A percentile compares a stretch with the other conserved stretches of the same genome.
Conservation (phyloP, 1,140 invertebrate species). For the Cataglyphis hispanica region DNA sequence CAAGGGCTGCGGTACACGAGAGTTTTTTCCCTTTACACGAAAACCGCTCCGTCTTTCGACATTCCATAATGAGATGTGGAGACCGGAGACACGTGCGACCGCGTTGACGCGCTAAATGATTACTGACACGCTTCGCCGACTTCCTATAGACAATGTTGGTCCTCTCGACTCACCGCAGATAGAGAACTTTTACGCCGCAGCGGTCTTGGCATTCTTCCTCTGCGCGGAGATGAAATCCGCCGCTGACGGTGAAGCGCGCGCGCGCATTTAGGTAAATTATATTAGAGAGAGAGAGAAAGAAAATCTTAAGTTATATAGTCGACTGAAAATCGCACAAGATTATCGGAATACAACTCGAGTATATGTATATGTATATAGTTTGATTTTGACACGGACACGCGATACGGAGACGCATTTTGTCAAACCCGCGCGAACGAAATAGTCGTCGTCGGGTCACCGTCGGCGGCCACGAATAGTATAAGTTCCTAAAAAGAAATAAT, state of each 20-base stretch:
- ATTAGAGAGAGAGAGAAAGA: neutral
- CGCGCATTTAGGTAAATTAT: constrained; percentile 48
- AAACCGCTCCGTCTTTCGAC: constrained; percentile 34
- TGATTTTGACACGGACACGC: constrained; percentile 54
- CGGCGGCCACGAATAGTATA: constrained; percentile 80
- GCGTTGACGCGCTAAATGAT: neutral
- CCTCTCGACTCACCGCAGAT: constrained; percentile 26
- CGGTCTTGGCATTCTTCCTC: constrained; percentile 24
- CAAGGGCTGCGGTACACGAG: neutral
- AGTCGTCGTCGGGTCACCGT: constrained; percentile 54
- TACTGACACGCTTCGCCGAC: constrained; percentile 21
- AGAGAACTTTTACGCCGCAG: constrained; percentile 36
- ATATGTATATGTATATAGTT: constrained; percentile 41
- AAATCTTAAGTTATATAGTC: constrained; percentile 56
- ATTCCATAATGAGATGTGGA: constrained; percentile 57
- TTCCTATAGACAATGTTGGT: constrained; percentile 32
- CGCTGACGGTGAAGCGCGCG: constrained; percentile 14
- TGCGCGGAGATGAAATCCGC: neutral
- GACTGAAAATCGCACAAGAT: constrained; percentile 63
- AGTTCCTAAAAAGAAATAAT: constrained; percentile 79
- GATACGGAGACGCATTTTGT: constrained; percentile 36
- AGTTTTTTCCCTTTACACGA: constrained; percentile 7
- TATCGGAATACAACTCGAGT: constrained; percentile 17
- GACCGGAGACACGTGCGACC: constrained; percentile 55
- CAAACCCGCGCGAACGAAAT: constrained; percentile 53